Conservation (phyloP, 1,140 invertebrate genomes). For the Theocolax elegans region DNA sequence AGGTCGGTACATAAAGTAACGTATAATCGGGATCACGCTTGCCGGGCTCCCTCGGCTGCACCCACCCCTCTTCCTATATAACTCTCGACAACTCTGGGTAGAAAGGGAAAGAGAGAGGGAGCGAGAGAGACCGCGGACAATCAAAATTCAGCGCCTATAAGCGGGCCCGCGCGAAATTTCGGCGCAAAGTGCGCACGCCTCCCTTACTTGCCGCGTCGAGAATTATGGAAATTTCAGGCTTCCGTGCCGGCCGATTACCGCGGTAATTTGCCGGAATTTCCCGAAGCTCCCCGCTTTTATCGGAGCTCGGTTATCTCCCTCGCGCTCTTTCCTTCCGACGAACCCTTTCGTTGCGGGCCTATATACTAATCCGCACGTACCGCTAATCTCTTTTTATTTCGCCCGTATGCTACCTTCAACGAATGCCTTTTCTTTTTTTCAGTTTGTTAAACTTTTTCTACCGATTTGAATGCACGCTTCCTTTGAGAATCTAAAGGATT, state of each 20-base stretch:
- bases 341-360: slow-evolving; percentile 11
- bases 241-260: slow-evolving; percentile 30
- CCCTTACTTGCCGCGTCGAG: not conserved
- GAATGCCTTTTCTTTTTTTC: not conserved
- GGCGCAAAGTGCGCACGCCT: not conserved
- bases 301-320: slow-evolving; percentile 25
- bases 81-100: not conserved
- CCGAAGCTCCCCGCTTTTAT: slow-evolving; percentile 7
- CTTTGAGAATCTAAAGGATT: too few relatives aligned
- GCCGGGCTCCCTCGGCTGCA: too few relatives aligned
- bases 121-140: not conserved
- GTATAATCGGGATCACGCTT: slow-evolving; percentile 6
- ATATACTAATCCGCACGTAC: not conserved
- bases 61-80: too few relatives aligned
- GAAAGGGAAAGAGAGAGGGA: too few relatives aligned
- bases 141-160: slow-evolving; percentile 33
- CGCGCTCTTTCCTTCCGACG: slow-evolving; percentile 6
- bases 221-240: slow-evolving; percentile 38
- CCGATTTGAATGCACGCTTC: not conserved
- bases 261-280: slow-evolving; percentile 40
- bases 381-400: slow-evolving; percentile 23
- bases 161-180: slow-evolving; percentile 22
- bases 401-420: not conserved
- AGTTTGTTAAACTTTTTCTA: not conserved
- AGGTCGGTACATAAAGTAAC: not conserved